Conservation (phyloP, 2,888 invertebrate species). For the Eristalis intricaria region DNA sequence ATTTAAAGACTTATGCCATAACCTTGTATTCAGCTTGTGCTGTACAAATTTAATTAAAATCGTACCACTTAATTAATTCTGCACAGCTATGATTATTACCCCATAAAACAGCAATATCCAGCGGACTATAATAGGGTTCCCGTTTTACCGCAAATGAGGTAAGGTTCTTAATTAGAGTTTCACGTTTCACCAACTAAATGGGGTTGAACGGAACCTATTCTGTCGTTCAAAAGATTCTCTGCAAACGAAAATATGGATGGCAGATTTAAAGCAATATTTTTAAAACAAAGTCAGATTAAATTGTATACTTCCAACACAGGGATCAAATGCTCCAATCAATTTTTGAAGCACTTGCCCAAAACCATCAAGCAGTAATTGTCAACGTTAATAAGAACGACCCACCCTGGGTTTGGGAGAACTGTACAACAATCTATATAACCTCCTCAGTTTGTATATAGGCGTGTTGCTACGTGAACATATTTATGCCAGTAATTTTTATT, state of each 20-base stretch:
- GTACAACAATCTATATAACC: slow-evolving; percentile 15
- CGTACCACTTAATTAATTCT: slow-evolving; percentile 69
- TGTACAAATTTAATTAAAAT: slow-evolving; percentile 67
- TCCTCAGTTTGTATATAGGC: slow-evolving; percentile 23
- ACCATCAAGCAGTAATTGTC: slow-evolving; percentile 45
- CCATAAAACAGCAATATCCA: slow-evolving; percentile 62
- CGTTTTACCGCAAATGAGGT: slow-evolving; percentile 65
- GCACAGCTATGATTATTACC: slow-evolving; percentile 66
- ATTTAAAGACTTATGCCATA: slow-evolving; percentile 40
- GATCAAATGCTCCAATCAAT: slow-evolving; percentile 28
- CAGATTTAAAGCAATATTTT: slow-evolving; percentile 15
- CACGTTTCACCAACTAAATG: slow-evolving; percentile 51
- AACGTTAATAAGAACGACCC: slow-evolving; percentile 21
- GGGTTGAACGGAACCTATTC: slow-evolving; percentile 52
- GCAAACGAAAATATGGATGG: neutral
- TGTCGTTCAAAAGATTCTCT: slow-evolving; percentile 47
- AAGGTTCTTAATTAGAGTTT: slow-evolving; percentile 65
- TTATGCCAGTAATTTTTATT: neutral
- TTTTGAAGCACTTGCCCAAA: slow-evolving; percentile 36
- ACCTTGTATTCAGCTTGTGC: slow-evolving; percentile 37
- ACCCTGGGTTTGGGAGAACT: neutral
- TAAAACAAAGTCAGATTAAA: slow-evolving; percentile 18
- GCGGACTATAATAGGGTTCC: slow-evolving; percentile 67
- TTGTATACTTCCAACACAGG: neutral
- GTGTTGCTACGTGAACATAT: neutral